Evolutionary conservation across 1,140 invertebrate genomes (phyloP).

Genomic region (Lasioglossum albipes): DNA sequence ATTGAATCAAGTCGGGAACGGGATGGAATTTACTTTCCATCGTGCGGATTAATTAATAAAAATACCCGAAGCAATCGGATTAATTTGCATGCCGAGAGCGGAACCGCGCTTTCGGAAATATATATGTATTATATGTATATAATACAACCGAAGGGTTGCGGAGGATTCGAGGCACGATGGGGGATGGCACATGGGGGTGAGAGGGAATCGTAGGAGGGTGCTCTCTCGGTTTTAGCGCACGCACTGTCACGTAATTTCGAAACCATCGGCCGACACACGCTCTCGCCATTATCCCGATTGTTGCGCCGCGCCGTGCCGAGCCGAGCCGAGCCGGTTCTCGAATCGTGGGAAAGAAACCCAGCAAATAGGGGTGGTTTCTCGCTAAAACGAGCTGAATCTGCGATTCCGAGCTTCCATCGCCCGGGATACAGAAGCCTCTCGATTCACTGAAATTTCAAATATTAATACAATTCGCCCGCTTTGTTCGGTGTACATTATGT

Average conservation of each 20-base stretch:
- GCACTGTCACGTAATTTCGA: constrained; percentile 3
- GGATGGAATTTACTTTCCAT: constrained; percentile 56
- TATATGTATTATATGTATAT: no score
- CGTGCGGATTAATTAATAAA: constrained; percentile 61
- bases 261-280: not conserved
- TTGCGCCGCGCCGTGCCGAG: not conserved
- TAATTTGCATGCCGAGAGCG: constrained; percentile 49
- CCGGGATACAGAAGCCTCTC: no score
- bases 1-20: constrained; percentile 55
- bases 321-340: not conserved
- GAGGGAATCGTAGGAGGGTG: no score
- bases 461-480: no score
- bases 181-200: no score
- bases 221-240: constrained; percentile 30
- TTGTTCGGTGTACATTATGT: no score
- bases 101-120: not conserved
- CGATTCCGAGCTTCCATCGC: no score
- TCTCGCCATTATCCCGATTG: constrained; percentile 5
- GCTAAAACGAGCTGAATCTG: not conserved
- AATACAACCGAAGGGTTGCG: no score
- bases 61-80: constrained; percentile 59
- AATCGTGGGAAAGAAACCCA: not conserved
- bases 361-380: not conserved
- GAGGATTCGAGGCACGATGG: no score
- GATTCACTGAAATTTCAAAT: no score